Evolutionary conservation across 1,140 invertebrate genomes (phyloP), one percentile per base, ranked within the genome.

Genomic region (Berghia stephanieae): DNA sequence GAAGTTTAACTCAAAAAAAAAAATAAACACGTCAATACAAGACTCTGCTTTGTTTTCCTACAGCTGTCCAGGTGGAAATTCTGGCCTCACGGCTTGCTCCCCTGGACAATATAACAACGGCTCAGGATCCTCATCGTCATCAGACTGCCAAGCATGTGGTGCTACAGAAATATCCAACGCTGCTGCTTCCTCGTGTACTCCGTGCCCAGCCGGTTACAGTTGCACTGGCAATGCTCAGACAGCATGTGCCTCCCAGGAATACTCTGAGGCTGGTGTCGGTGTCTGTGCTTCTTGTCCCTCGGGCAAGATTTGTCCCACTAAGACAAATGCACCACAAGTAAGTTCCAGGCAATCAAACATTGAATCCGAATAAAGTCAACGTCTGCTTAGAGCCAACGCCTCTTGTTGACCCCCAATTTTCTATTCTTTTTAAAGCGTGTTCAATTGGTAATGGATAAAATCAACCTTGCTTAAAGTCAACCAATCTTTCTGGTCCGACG

Each of bases 131-230:
- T 63, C 75, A 0, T 42, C 40, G 13, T 43, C 40, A 1, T 16
- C 44, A n/a, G 81, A 46, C 52, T 85, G 84, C 76, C 38, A 66
- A 43, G 31, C 77, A 6, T 85, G 84, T 79, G 57, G 70, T 52
- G 36, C 81, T 24, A 78, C 66, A 70, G 68, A 82, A 40, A 78
- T 80, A 49, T 82, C 80, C 60, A 60, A 34, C n/a, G 71, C 63
- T 49, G 84, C 78, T 10, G 69, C 83, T 34, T 43, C 80, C 16
- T 42, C 78, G 3, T 86, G 84, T 77, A 43, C 72, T 21, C 27
- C 44, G 52, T 85, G 85, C 78, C 81, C 83, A 18, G 83, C 83
- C 13, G 83, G 83, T 2, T 81, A 66, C 72, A 80, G 76, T 63
- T 84, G 83, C 76, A 73, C 76, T 38, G 75, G 66, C 43, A 80